Base-by-base conservation (phyloP, 2,113 vertebrate genomes). In the Gymnorhina tibicen region DNA sequence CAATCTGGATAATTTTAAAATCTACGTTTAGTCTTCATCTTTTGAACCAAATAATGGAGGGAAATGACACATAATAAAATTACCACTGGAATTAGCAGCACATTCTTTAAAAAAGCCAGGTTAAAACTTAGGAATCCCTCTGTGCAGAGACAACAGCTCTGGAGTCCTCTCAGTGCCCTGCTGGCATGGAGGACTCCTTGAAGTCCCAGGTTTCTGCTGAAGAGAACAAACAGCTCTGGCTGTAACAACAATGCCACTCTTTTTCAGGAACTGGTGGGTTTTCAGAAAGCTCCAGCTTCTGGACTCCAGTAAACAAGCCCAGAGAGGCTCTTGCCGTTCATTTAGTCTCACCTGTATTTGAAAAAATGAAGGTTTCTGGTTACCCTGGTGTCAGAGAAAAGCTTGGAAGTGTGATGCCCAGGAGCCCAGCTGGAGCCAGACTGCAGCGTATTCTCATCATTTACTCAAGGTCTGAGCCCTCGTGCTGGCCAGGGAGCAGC, bases 11-110 rank as follows among this genome's bases (percentile, higher is more conserved):
- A 82, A 76, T 91, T 95, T 81, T 17, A 72, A 93, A 74, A 58
- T 30, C 93, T 86, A 83, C 52, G 16, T 94, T 96, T 94, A 95
- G 92, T 91, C 95, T 94, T 90, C 80, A 72, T 94, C 83, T 96
- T 92, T 75, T 96, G 96, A 97, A 96, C 92, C 95, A 96, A 94
- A 68, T 91, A 90, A 77, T n/a, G 62, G 92, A 95, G 86, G 86
- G 95, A 96, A 96, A 85, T 46, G 83, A 91, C 88, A 75, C 88
- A n/a, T 77, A 74, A 74, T 81, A 56, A 81, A 96, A 92, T 91
- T 87, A 94, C 95, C 95, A 92, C 96, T 89, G 93, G 95, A 93
- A 95, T 96, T 96, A 96, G 80, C 92, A 84, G 88, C 69, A 32
- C 53, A 6, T 39, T 72, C 73, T 44, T 91, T 22, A 33, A 53